phyloP scores from a whole-genome alignment of 2,113 vertebrate genomes.

The Pycnonotus jocosus region DNA sequence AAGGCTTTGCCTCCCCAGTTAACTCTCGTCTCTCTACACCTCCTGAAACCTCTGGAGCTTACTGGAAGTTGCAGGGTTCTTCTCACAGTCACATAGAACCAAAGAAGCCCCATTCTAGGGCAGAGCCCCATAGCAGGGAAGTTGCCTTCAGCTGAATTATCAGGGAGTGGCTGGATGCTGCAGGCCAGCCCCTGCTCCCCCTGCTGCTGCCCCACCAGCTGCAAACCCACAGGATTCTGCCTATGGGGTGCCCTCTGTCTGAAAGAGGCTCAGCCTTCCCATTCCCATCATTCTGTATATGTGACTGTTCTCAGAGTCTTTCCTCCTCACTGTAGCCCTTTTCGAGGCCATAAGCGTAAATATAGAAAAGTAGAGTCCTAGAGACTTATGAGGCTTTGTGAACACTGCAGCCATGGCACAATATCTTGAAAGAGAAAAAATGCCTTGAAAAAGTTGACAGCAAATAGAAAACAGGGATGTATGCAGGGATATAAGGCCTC shows the following conservation, averaged over 20 bases:
- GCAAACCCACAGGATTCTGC: background rate
- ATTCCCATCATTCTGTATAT: background rate
- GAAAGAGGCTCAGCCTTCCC: background rate
- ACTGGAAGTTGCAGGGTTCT: background rate
- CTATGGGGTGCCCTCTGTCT: fast-evolving
- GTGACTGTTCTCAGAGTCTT: background rate
- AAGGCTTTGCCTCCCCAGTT: background rate
- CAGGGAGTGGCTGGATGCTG: background rate
- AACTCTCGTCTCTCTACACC: background rate
- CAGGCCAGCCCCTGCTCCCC: background rate
- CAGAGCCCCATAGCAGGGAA: background rate
- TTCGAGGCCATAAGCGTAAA: background rate
- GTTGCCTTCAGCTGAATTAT: background rate
- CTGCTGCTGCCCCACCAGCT: background rate
- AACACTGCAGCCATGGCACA: background rate
- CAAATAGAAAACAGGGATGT: background rate
- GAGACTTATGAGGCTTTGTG: background rate
- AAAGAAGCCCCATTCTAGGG: background rate
- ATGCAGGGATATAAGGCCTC: background rate
- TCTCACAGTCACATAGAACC: background rate
- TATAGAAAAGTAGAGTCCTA: background rate
- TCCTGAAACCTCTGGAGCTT: background rate
- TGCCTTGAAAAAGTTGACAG: background rate
- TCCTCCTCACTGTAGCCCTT: background rate
- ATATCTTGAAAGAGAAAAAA: background rate